phyloP scores from a whole-genome alignment of 2,888 invertebrate species.

The Onthophagus sagittarius region DNA sequence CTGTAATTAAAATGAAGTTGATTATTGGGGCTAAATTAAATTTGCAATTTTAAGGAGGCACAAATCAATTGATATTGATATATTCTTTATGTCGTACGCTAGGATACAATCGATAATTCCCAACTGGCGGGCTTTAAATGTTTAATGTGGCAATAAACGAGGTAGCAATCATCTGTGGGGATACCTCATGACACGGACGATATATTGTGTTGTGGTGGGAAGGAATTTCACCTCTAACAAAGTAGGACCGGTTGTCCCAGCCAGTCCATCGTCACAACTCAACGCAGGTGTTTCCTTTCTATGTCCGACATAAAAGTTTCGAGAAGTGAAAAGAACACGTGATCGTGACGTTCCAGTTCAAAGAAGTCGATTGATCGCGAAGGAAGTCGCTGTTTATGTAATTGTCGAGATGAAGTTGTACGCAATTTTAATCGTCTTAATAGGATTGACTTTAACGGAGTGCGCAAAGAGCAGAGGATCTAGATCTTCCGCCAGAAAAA shows the following conservation, averaged over 20 bases:
- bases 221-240: background rate
- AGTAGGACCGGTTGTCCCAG: background rate
- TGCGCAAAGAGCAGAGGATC: slow-evolving; percentile 11
- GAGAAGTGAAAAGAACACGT: background rate
- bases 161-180: background rate
- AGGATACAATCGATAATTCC: background rate
- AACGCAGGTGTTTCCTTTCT: background rate
- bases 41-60: background rate
- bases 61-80: no score
- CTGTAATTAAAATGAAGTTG: no score
- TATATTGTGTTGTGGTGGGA: background rate
- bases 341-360: background rate
- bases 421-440: background rate
- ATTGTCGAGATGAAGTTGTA: background rate
- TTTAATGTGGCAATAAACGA: background rate
- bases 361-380: background rate
- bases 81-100: background rate
- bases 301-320: background rate
- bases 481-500: slow-evolving; percentile 11
- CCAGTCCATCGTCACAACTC: background rate
- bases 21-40: no score
- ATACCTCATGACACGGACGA: background rate
- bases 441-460: background rate
- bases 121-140: background rate
- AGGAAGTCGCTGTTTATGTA: background rate